These are phyloP conservation scores for Elanus axillaris DNA, from an alignment of 2,113 vertebrate species.

Conservation along the genomic window DNA sequence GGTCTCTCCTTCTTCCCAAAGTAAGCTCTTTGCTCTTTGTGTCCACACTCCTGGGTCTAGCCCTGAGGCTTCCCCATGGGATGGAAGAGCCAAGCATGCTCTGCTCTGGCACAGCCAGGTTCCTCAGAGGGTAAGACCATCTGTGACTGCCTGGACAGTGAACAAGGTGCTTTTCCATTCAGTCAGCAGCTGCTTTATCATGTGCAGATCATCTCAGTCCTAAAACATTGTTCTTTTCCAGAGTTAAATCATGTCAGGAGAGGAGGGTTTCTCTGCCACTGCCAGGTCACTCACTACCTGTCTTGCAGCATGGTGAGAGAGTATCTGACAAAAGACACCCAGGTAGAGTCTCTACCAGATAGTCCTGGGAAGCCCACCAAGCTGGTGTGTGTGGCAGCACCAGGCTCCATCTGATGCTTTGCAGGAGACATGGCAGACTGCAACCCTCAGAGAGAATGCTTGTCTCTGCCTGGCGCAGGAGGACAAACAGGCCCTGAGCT, in stretches of 20 bases:
- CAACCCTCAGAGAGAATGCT: background rate
- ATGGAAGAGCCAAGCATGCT: rapidly evolving
- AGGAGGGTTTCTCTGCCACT: background rate
- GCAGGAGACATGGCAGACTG: background rate
- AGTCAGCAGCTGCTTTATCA: background rate
- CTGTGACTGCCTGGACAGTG: background rate
- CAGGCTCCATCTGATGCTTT: background rate
- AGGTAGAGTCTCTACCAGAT: background rate
- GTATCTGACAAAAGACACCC: background rate
- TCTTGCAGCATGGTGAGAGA: background rate
- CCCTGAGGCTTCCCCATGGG: rapidly evolving
- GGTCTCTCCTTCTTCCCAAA: background rate
- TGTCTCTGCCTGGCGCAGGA: background rate
- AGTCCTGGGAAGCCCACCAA: background rate
- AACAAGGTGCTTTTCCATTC: background rate
- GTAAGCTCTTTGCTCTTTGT: background rate
- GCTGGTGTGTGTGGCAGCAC: background rate
- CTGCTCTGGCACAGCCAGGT: background rate
- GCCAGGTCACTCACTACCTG: background rate
- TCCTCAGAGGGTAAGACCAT: background rate
- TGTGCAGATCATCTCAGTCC: background rate
- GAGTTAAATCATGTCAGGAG: background rate
- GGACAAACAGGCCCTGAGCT: background rate
- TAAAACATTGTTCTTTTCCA: background rate
- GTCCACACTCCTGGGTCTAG: background rate